phyloP scores from a whole-genome alignment of 2,113 vertebrate genomes.

The Rallus limicola region DNA sequence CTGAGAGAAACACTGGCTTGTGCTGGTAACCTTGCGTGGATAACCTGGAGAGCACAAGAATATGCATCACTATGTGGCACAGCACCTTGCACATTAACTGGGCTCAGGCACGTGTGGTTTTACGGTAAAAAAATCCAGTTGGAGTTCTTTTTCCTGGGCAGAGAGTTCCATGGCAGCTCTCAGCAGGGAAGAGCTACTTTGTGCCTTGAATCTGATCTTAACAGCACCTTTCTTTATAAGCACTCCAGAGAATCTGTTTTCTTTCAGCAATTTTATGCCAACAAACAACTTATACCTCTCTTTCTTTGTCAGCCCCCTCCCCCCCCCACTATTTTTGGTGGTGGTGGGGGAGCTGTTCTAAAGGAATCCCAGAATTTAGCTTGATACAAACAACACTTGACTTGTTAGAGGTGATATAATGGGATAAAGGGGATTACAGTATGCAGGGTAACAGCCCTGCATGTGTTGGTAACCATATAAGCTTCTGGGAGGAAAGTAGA shows the following conservation, averaged over 20 bases:
- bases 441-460: background rate
- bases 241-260: background rate
- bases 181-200: background rate
- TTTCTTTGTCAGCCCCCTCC: background rate
- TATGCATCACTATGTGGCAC: rapidly evolving
- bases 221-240: background rate
- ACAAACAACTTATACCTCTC: background rate
- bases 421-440: background rate
- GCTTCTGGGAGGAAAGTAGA: background rate
- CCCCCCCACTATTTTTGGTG: background rate
- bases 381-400: background rate
- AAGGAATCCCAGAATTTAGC: background rate
- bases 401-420: background rate
- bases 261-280: slow-evolving; percentile 32
- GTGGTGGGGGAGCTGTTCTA: background rate
- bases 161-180: background rate
- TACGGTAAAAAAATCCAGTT: background rate
- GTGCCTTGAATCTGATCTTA: slow-evolving; percentile 32
- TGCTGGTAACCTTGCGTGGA: background rate
- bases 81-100: background rate
- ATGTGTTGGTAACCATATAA: background rate
- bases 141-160: background rate
- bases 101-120: background rate
- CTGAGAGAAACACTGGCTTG: background rate
- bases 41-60: background rate